Evolutionary conservation across 2,797 vertebrate genomes (phyloP).

Genomic region (Choloepus didactylus): DNA sequence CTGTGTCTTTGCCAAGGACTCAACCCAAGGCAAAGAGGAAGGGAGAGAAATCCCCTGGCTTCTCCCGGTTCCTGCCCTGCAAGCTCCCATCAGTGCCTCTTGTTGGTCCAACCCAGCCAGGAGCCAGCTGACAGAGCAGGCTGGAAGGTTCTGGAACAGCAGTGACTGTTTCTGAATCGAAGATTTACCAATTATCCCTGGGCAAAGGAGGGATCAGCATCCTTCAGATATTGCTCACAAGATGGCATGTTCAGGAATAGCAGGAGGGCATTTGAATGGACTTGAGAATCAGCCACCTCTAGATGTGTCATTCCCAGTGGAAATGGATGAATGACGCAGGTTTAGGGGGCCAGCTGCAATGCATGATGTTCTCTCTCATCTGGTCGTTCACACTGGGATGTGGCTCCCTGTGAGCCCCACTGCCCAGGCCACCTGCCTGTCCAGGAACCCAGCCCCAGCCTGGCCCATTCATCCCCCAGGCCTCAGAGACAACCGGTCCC

Average conservation of each 20-base stretch:
- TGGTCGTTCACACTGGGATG: neutral
- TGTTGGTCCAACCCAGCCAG: neutral
- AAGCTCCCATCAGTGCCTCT: neutral
- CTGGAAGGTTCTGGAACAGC: neutral
- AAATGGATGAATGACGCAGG: neutral
- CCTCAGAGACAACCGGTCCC: neutral
- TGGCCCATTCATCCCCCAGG: neutral
- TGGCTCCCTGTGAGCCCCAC: neutral
- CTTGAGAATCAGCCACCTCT: neutral
- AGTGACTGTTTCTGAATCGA: neutral
- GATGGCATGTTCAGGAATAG: neutral
- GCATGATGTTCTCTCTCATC: neutral
- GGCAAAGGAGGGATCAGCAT: neutral
- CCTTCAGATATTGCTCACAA: neutral
- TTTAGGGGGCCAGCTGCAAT: too few relatives aligned
- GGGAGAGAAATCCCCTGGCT: neutral
- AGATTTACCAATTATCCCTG: neutral
- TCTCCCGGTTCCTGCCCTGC: neutral
- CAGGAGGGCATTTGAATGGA: neutral
- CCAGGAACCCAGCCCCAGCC: neutral
- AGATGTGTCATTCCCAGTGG: neutral
- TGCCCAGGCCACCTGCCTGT: neutral
- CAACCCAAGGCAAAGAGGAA: neutral
- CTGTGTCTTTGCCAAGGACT: neutral
- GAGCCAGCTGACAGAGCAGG: neutral